phyloP scores from a whole-genome alignment of 1,140 invertebrate genomes.

The Colletes latitarsis region DNA sequence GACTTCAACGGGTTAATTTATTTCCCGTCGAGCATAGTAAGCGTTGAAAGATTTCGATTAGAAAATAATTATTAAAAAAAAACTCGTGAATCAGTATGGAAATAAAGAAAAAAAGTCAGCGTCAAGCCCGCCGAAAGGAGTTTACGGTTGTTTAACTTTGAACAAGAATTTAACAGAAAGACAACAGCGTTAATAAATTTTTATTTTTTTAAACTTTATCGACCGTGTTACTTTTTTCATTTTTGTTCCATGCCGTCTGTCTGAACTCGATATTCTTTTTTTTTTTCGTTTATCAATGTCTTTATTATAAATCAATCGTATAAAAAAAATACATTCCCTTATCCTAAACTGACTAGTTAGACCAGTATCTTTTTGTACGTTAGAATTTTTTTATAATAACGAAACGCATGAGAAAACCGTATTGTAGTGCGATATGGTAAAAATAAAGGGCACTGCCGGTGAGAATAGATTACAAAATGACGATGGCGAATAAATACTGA shows the following conservation, averaged over 20 bases:
- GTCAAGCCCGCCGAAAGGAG: conserved; percentile 21
- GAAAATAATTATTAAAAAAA: too few species aligned
- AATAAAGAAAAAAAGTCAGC: not conserved
- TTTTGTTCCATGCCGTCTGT: not conserved
- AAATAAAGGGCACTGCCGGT: not conserved
- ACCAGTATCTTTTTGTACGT: conserved; percentile 53
- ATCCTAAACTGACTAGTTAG: conserved; percentile 76
- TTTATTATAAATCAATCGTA: conserved; percentile 62
- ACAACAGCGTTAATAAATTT: too few species aligned
- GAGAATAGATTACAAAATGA: not conserved
- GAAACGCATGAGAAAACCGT: conserved; percentile 8
- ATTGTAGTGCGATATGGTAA: not conserved
- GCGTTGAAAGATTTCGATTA: not conserved
- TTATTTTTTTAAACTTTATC: too few species aligned
- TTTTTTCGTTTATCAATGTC: conserved; percentile 38
- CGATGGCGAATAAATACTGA: conserved; percentile 1
- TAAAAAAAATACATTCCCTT: conserved; percentile 76
- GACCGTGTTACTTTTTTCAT: not conserved
- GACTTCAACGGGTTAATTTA: too few species aligned
- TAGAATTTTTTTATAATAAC: conserved; percentile 36
- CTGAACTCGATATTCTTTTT: conserved; percentile 20
- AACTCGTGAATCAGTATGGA: not conserved
- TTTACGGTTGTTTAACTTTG: not conserved
- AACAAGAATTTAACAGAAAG: too few species aligned
- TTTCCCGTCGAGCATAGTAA: too few species aligned